Conservation (phyloP, 2,888 invertebrate genomes). For the Mycalesis mineus region DNA sequence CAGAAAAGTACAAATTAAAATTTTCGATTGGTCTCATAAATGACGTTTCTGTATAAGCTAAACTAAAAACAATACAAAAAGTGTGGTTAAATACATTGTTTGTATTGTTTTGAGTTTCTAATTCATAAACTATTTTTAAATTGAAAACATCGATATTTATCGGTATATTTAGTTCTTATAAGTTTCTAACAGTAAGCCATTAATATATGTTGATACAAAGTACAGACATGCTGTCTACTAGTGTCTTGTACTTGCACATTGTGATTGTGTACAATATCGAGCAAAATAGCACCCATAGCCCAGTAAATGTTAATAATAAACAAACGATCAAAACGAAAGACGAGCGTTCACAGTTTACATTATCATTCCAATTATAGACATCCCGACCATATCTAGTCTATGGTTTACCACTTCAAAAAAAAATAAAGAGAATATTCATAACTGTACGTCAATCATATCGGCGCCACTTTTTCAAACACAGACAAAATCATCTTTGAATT, state of each 20-base stretch:
- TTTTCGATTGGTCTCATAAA: too few relatives aligned
- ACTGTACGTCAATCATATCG: slow-evolving; percentile 64
- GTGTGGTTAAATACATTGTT: too few relatives aligned
- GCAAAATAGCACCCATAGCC: slow-evolving; percentile 2
- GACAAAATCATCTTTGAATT: slow-evolving; percentile 63
- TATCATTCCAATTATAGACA: slow-evolving; percentile 22
- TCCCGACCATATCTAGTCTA: slow-evolving; percentile 33
- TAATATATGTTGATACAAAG: not conserved
- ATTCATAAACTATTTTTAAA: too few relatives aligned
- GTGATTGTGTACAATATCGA: not conserved
- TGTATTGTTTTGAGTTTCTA: too few relatives aligned
- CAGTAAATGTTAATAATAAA: slow-evolving; percentile 8
- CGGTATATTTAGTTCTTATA: too few relatives aligned
- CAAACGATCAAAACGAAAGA: slow-evolving; percentile 13
- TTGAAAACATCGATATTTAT: too few relatives aligned
- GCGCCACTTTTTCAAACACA: slow-evolving; percentile 71
- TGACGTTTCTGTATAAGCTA: too few relatives aligned
- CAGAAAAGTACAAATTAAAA: too few relatives aligned
- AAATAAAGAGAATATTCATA: slow-evolving; percentile 43
- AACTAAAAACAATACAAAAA: too few relatives aligned
- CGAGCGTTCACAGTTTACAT: slow-evolving; percentile 20
- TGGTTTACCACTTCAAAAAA: slow-evolving; percentile 39
- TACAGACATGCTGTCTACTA: not conserved
- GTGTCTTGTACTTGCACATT: not conserved
- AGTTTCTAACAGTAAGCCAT: not conserved